These are phyloP conservation scores for Drosophila emarginata DNA, from an alignment of 2,888 invertebrate genomes.

Conservation along the genomic window DNA sequence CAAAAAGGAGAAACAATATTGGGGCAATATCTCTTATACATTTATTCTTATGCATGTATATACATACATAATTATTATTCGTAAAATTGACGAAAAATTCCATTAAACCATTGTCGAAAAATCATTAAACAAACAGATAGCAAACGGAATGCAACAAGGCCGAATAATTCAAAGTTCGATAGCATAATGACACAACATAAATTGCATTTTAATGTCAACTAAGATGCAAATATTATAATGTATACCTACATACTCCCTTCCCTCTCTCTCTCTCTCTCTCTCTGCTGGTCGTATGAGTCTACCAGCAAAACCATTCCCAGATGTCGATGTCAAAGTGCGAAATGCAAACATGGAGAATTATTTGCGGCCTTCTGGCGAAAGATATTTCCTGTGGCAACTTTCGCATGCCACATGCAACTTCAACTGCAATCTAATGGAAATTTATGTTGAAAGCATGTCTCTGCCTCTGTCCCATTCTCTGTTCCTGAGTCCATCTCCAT, in stretches of 20 bases:
- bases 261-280: background rate
- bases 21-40: background rate
- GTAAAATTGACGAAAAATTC: constrained; percentile 13
- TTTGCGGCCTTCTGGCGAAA: constrained; percentile 71
- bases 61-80: background rate
- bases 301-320: constrained; percentile 28
- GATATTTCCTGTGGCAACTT: constrained; percentile 73
- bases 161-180: constrained; percentile 38
- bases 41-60: background rate
- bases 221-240: constrained; percentile 75
- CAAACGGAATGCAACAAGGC: constrained; percentile 17
- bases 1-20: background rate
- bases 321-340: constrained; percentile 73
- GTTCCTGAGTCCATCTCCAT: constrained; percentile 10
- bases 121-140: constrained; percentile 6
- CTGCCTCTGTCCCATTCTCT: constrained; percentile 46
- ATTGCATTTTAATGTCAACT: constrained; percentile 78
- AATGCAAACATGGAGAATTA: constrained; percentile 73
- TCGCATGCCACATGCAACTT: constrained; percentile 74
- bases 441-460: constrained; percentile 75
- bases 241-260: constrained; percentile 36
- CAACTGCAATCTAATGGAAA: constrained; percentile 70
- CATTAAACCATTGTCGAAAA: constrained; percentile 21
- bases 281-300: no score
- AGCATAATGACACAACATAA: constrained; percentile 74